Base-by-base conservation (phyloP, 2,797 vertebrate genomes). In the Melanogrammus aeglefinus region DNA sequence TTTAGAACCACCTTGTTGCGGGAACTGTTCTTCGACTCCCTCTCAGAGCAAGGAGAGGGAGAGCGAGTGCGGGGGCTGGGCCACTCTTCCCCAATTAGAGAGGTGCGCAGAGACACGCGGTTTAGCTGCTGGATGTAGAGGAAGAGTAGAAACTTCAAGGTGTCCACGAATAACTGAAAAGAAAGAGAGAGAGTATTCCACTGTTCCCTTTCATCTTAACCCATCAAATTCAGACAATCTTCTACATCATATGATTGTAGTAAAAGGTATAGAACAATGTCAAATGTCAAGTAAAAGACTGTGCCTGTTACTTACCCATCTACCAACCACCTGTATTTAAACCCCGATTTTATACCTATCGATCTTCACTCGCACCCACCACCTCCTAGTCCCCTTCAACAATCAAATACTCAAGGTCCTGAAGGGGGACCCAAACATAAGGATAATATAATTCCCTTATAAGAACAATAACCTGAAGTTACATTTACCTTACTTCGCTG, bases 81-180 rank as follows among this genome's bases (percentile, higher is more conserved):
- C 98, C 98, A 99, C 79, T 99, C 97, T 79, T 99, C 98, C 0
- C 96, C 96, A 2, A 98, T 95, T 84, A 98, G 88, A 31, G 97
- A 98, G 2, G 93, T 95, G 21, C 97, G 94, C 79, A 99, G 88
- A 29, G 97, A 99, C 31, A 97, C 89, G 0, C 93, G 96, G 90
- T 97, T 97, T 74, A 99, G 85, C 89, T 99, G 97, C 87, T 99
- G 98, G 75, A 97, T 88, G 84, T 96, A 96, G 3, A 99, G 94
- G 92, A 99, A 99, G 21, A 99, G 96, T 84, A 99, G 93, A 91
- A 99, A 99, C 93, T 97, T 96, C 87, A 98, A 92, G 0, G 97
- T 97, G 86, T 98, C 95, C 84, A 99, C 97, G 5, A 94, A 96
- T 77, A 99, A 87, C 98, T 99, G 86, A 3, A 83, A 29, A 79